Percentiles rank a stretch among this genome's conserved stretches.
Conservation (phyloP, 2,888 invertebrate genomes). For the Trissoscelio sp. region DNA sequence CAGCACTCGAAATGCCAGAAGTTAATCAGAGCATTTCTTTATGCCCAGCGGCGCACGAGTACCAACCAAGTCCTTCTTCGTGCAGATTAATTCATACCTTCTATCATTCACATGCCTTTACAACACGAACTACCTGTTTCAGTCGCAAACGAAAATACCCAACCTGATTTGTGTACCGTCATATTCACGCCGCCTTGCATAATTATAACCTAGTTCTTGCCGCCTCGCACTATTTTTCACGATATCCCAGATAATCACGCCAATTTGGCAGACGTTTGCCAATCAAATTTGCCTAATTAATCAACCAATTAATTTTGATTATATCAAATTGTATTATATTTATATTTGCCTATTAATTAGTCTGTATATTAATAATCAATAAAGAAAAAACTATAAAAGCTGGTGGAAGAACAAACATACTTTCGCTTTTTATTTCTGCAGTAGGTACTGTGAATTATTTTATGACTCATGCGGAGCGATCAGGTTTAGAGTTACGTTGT, state of each 20-base stretch:
- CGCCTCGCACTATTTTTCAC: neutral
- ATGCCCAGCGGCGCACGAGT: conserved; percentile 70
- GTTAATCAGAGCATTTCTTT: conserved; percentile 76
- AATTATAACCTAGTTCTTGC: conserved; percentile 21
- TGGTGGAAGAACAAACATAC: neutral
- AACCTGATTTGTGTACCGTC: conserved; percentile 18
- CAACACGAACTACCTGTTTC: conserved; percentile 45
- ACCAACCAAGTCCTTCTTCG: conserved; percentile 67
- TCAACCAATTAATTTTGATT: too few relatives aligned
- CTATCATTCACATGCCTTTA: conserved; percentile 48
- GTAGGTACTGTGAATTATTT: conserved; percentile 35
- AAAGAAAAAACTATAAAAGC: neutral
- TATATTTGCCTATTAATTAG: too few relatives aligned
- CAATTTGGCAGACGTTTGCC: neutral
- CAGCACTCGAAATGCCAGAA: conserved; percentile 67
- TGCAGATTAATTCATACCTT: conserved; percentile 68
- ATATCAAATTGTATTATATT: too few relatives aligned
- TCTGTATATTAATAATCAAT: too few relatives aligned
- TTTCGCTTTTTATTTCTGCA: conserved; percentile 5
- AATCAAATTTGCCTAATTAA: neutral
- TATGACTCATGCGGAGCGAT: conserved; percentile 18
- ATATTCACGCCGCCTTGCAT: conserved; percentile 2
- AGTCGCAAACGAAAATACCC: conserved; percentile 34
- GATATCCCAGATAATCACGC: neutral
- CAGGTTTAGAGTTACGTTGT: conserved; percentile 23